These are phyloP conservation scores for Myrmophylax atrothorax DNA, from an alignment of 2,113 vertebrate species.

Conservation along the genomic window DNA sequence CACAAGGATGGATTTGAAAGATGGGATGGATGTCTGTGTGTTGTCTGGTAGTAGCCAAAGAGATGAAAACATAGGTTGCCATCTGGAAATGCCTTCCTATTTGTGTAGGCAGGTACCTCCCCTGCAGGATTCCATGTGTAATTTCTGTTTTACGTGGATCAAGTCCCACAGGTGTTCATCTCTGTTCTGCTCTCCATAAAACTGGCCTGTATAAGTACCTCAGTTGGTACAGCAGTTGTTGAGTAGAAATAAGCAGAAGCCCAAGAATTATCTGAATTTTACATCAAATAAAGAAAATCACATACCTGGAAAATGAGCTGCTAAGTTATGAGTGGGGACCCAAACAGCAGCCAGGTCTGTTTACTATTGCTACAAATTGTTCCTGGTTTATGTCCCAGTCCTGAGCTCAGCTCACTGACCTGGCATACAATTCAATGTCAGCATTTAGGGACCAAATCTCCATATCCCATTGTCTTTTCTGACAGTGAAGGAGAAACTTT, in stretches of 20 bases:
- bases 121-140: neutral
- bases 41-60: neutral
- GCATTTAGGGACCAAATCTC: neutral
- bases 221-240: neutral
- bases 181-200: neutral
- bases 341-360: neutral
- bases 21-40: neutral
- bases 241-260: neutral
- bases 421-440: rapidly evolving
- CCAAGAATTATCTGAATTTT: neutral
- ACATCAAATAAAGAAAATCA: neutral
- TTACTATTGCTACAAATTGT: neutral
- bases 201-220: neutral
- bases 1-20: neutral
- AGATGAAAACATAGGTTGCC: neutral
- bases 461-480: neutral
- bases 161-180: neutral
- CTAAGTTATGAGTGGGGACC: neutral
- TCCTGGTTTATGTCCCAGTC: neutral
- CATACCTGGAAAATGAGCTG: neutral
- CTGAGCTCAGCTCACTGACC: neutral
- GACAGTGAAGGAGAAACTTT: neutral
- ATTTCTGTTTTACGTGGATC: neutral
- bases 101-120: neutral
- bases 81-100: neutral